Percentiles rank a stretch among this genome's conserved stretches.
phyloP scores from a whole-genome alignment of 2,888 invertebrate species.

The Ptilodon capucinus region DNA sequence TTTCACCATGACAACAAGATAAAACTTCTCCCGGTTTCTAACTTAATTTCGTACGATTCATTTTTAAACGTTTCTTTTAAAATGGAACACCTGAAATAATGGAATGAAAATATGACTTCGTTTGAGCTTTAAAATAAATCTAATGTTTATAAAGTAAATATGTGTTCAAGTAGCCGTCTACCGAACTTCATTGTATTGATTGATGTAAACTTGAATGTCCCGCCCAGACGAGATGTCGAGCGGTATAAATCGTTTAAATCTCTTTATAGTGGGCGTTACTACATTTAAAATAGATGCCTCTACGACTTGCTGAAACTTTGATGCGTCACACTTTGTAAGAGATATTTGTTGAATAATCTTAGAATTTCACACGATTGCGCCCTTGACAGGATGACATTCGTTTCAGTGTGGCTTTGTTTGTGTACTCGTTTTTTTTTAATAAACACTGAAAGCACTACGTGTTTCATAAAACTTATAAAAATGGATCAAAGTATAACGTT shows the following conservation, averaged over 20 bases:
- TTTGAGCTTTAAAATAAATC: too few species aligned
- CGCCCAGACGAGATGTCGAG: not conserved
- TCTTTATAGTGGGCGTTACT: not conserved
- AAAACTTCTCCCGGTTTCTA: constrained; percentile 44
- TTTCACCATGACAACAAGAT: constrained; percentile 49
- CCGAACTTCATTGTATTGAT: not conserved
- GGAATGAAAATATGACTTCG: too few species aligned
- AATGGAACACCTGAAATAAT: constrained; percentile 13
- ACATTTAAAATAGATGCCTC: not conserved
- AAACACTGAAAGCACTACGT: not conserved
- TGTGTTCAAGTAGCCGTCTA: too few species aligned
- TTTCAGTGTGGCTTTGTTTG: not conserved
- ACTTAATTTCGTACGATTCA: constrained; percentile 40
- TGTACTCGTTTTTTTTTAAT: not conserved
- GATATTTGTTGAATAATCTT: not conserved
- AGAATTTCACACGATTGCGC: not conserved
- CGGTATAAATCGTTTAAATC: not conserved
- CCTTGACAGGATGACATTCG: not conserved
- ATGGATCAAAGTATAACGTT: not conserved
- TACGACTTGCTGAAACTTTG: not conserved
- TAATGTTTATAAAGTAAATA: too few species aligned
- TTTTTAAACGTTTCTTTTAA: constrained; percentile 34
- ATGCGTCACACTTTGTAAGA: not conserved
- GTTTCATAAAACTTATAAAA: not conserved
- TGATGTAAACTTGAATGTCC: not conserved